Evolutionary conservation across 2,888 invertebrate genomes (phyloP).

Genomic region (Acleris literana): DNA sequence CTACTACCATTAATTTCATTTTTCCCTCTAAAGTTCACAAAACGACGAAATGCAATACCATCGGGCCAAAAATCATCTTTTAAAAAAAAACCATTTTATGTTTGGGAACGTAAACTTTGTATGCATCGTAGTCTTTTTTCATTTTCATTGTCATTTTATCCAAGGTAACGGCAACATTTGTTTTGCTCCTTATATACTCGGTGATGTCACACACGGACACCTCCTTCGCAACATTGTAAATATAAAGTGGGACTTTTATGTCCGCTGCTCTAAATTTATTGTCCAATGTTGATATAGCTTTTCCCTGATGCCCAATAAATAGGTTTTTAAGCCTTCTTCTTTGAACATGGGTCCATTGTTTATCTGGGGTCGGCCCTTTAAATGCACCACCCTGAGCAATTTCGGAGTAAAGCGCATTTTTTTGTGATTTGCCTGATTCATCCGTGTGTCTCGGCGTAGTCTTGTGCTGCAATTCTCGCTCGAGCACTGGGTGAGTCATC

Average conservation of each 20-base stretch:
- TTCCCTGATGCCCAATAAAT: constrained; percentile 10
- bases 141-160: neutral
- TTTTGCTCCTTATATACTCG: neutral
- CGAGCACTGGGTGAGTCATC: too few species aligned
- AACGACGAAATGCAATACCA: too few species aligned
- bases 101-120: too few species aligned
- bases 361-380: neutral
- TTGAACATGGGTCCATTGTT: neutral
- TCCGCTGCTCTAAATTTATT: too few species aligned
- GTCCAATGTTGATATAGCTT: too few species aligned
- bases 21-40: neutral
- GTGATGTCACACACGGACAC: neutral
- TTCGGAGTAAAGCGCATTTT: constrained; percentile 4
- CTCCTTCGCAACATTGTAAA: neutral
- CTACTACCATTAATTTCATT: too few species aligned
- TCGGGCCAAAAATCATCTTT: too few species aligned
- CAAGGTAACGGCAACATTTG: neutral
- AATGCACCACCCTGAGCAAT: constrained; percentile 9
- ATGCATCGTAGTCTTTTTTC: neutral
- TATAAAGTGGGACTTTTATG: too few species aligned
- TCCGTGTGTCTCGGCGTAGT: neutral
- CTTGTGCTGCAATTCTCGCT: neutral
- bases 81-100: too few species aligned
- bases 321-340: neutral
- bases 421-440: neutral